Conservation (phyloP, 2,888 invertebrate genomes). For the Megastigmus dorsalis region DNA sequence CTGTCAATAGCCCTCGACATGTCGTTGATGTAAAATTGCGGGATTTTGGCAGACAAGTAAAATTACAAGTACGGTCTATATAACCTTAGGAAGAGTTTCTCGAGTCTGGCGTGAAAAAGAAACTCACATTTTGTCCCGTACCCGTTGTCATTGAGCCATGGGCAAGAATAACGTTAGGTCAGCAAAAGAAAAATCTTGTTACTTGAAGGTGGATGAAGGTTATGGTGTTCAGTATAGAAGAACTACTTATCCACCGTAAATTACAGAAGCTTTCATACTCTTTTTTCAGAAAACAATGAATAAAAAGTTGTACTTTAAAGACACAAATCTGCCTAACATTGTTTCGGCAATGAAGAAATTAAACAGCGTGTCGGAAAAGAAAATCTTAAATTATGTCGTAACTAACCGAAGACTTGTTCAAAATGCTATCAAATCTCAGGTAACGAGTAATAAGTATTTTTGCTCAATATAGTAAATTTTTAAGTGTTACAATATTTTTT, state of each 20-base stretch:
- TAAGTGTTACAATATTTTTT: not conserved
- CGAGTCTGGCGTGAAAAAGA: not conserved
- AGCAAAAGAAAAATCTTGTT: not conserved
- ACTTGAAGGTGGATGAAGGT: not conserved
- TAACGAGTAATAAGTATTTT: conserved; percentile 7
- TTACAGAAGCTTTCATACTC: not conserved
- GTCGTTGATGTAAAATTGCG: not conserved
- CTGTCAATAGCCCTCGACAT: conserved; percentile 1
- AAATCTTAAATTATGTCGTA: conserved; percentile 30
- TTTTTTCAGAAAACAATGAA: conserved; percentile 2
- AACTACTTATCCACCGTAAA: not conserved
- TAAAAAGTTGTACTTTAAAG: not conserved
- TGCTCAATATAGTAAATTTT: not conserved
- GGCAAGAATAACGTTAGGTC: not conserved
- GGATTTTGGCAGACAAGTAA: not conserved
- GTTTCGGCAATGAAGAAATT: conserved; percentile 21
- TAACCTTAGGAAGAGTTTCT: not conserved
- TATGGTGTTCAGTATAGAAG: not conserved
- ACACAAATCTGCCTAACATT: conserved; percentile 2
- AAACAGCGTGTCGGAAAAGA: conserved; percentile 15
- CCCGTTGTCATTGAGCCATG: not conserved
- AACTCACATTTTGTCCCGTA: not conserved
- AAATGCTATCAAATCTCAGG: conserved; percentile 32
- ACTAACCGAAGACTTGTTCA: not conserved
- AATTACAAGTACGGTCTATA: not conserved